Evolutionary conservation across 2,113 vertebrate species (phyloP), one percentile per base, ranked within the genome.

Genomic region (Chamaetylas fuelleborni): DNA sequence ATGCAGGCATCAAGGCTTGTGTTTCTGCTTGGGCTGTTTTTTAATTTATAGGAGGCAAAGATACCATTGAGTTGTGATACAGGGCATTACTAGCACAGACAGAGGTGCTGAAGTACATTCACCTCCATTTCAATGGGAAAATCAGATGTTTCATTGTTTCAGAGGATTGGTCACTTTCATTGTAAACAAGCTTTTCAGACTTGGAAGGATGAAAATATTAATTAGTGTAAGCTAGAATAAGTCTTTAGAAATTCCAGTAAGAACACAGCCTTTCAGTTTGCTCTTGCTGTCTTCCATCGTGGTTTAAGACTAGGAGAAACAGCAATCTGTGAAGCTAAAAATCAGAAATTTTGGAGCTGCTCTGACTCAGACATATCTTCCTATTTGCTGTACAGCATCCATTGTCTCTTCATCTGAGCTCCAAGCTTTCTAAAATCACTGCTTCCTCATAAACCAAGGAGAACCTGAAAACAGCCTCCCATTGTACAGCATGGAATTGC

Each of bases 11-110:
- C 4, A 17, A 81, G 53, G 22, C 4, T 76, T n/a, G 23, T 14
- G 8, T 19, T 80, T 53, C 33, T 25, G 8, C 43, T 60, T 11
- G 31, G 22, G 10, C 15, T 54, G 1, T 36, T 48, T 50, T 93
- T 88, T 65, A 18, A 6, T n/a, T 72, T 36, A 6, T 64, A 53
- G 50, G 29, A 56, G 11, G 18, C 29, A 12, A 45, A 50, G 23
- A 3, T 48, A 9, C 31, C 1, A 0, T 3, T 40, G 48, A 11
- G 34, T 51, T 84, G 34, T 23, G 33, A 17, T 13, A n/a, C n/a
- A n/a, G n/a, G n/a, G n/a, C n/a, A n/a, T n/a, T n/a, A 7, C 8
- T 60, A 47, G 69, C 62, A 72, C 78, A 58, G 22, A 36, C 19
- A 25, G 38, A 64, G 67, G 57, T 5, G 8, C 58, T 85, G 28